Percentiles rank a stretch among this genome's conserved stretches.
Conservation (phyloP, 2,113 vertebrate genomes). For the Calypte anna region DNA sequence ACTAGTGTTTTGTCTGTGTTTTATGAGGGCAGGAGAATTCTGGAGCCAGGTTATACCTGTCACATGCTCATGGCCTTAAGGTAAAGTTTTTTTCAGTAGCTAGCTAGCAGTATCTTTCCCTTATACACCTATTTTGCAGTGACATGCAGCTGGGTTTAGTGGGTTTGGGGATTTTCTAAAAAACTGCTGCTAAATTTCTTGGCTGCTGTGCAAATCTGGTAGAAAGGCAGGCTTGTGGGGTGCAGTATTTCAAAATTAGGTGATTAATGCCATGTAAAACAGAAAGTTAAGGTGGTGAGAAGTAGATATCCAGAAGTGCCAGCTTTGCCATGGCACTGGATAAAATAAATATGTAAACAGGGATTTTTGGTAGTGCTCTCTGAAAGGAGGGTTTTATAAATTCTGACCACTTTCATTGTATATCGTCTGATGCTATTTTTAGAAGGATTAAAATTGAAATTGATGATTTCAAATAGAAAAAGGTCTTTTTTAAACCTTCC, state of each 20-base stretch:
- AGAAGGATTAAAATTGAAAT: neutral
- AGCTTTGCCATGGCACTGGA: neutral
- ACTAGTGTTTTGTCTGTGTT: neutral
- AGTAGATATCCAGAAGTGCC: accelerated
- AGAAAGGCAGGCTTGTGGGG: neutral
- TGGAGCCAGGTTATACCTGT: neutral
- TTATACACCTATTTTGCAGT: neutral
- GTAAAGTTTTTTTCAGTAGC: neutral
- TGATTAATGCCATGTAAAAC: neutral
- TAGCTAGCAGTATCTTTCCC: neutral
- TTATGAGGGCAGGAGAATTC: neutral
- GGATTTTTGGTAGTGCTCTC: neutral
- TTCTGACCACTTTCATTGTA: neutral
- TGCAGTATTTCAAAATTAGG: neutral
- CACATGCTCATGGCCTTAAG: neutral
- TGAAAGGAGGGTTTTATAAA: neutral
- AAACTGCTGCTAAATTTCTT: neutral
- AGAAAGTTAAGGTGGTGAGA: neutral
- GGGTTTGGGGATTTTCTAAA: neutral
- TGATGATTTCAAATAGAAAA: neutral
- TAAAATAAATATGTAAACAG: neutral
- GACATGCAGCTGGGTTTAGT: neutral
- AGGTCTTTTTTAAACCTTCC: neutral
- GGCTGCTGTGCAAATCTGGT: accelerated
- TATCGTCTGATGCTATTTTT: neutral